These are phyloP conservation scores for Procapra przewalskii DNA, from an alignment of 2,113 vertebrate genomes.

Conservation along the genomic window DNA sequence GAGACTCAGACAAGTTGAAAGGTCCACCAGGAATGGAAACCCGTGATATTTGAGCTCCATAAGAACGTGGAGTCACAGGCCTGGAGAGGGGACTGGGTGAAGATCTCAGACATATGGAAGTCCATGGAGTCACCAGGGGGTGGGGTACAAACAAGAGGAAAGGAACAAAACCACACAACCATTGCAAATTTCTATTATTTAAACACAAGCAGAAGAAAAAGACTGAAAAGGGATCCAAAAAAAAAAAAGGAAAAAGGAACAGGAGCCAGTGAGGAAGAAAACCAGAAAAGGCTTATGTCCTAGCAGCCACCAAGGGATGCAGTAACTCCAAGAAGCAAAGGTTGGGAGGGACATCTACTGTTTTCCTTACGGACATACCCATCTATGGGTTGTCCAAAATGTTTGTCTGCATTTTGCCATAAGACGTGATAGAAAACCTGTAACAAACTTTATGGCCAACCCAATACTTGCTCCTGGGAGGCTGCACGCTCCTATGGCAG, in stretches of 20 bases:
- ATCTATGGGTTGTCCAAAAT: not conserved
- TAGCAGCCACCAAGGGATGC: not conserved
- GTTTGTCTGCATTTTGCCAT: not conserved
- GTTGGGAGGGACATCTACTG: not conserved
- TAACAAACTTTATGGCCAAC: not conserved
- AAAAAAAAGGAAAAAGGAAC: not conserved
- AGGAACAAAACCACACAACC: not conserved
- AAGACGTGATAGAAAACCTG: not conserved
- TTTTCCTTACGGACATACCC: fast-evolving
- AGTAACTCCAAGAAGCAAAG: not conserved
- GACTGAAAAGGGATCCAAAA: not conserved
- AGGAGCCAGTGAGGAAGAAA: not conserved
- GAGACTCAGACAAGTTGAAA: not conserved
- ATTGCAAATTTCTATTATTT: not conserved
- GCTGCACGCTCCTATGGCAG: not conserved
- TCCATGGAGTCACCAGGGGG: fast-evolving
- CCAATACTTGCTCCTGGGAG: not conserved
- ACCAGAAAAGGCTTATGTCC: not conserved
- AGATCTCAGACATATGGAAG: not conserved
- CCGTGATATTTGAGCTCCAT: not conserved
- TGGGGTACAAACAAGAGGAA: not conserved
- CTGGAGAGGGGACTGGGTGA: not conserved
- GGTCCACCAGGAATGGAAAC: not conserved
- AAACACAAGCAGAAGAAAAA: not conserved
- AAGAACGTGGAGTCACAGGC: not conserved